phyloP scores from a whole-genome alignment of 2,113 vertebrate species.

The Cyrtonyx montezumae region DNA sequence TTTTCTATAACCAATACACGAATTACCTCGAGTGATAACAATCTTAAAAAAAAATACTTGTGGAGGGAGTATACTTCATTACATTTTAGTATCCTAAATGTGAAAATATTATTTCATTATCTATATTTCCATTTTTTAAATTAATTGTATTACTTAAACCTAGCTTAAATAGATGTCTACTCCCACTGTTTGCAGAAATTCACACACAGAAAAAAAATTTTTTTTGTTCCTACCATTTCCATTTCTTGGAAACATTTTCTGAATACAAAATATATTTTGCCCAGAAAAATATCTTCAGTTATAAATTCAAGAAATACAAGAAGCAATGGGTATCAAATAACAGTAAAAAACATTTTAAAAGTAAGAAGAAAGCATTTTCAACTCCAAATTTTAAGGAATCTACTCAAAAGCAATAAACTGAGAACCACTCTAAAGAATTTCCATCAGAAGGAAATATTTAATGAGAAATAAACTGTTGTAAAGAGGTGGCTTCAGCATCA shows the following conservation, averaged over 20 bases:
- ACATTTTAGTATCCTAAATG: not conserved
- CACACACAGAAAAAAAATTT: not conserved
- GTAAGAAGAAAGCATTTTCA: not conserved
- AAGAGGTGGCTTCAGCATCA: accelerated
- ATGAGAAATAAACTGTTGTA: not conserved
- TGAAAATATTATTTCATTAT: not conserved
- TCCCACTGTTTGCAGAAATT: not conserved
- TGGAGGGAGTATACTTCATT: not conserved
- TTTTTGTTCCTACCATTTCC: not conserved
- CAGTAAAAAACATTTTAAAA: not conserved
- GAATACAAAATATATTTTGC: not conserved
- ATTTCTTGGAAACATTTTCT: not conserved
- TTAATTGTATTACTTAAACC: not conserved
- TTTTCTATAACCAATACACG: not conserved
- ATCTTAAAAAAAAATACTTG: not conserved
- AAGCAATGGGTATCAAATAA: not conserved
- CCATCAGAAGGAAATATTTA: not conserved
- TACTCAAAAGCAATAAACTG: not conserved
- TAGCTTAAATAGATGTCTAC: not conserved
- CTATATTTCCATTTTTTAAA: not conserved
- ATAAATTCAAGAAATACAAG: not conserved
- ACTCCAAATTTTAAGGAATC: not conserved
- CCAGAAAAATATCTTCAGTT: not conserved
- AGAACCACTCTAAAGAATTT: not conserved
- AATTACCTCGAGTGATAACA: not conserved